Conservation (phyloP, 1,140 invertebrate genomes). For the Maconellicoccus hirsutus region DNA sequence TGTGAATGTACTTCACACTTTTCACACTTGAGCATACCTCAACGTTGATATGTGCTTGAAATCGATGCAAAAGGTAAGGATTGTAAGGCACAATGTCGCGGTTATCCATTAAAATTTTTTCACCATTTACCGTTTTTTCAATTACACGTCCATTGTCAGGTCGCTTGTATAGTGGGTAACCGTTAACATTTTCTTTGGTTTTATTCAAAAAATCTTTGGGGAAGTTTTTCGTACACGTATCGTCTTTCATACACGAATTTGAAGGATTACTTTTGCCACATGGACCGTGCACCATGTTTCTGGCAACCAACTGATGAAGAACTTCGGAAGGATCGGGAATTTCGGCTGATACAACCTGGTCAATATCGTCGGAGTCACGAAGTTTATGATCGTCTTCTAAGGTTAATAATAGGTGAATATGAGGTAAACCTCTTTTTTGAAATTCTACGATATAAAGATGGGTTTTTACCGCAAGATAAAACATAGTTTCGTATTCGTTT, state of each 20-base stretch:
- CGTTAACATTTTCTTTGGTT: conserved; percentile 34
- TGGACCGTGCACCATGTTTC: conserved; percentile 41
- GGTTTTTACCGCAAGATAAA: too few relatives aligned
- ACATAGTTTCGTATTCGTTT: too few relatives aligned
- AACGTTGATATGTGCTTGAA: conserved; percentile 34
- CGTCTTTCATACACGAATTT: conserved; percentile 35
- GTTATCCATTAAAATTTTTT: conserved; percentile 34
- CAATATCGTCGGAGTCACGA: conserved; percentile 33
- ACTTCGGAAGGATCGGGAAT: conserved; percentile 36
- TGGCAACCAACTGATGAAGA: conserved; percentile 35
- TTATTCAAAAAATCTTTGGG: conserved; percentile 32
- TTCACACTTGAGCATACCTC: conserved; percentile 34
- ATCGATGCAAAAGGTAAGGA: conserved; percentile 31
- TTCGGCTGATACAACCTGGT: conserved; percentile 40
- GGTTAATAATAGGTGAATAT: conserved; percentile 21
- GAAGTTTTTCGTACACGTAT: conserved; percentile 35
- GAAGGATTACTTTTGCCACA: background rate
- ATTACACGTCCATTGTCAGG: conserved; percentile 14
- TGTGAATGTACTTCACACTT: conserved; percentile 35
- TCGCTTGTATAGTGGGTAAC: conserved; percentile 36
- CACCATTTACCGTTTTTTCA: background rate
- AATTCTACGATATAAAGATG: conserved; percentile 19
- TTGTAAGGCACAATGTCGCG: conserved; percentile 35
- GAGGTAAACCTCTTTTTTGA: conserved; percentile 25
- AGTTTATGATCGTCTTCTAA: background rate